A percentile compares a stretch with the other conserved stretches of the same genome.
Conservation (phyloP, 2,888 invertebrate genomes). For the Phaonia tiefii region DNA sequence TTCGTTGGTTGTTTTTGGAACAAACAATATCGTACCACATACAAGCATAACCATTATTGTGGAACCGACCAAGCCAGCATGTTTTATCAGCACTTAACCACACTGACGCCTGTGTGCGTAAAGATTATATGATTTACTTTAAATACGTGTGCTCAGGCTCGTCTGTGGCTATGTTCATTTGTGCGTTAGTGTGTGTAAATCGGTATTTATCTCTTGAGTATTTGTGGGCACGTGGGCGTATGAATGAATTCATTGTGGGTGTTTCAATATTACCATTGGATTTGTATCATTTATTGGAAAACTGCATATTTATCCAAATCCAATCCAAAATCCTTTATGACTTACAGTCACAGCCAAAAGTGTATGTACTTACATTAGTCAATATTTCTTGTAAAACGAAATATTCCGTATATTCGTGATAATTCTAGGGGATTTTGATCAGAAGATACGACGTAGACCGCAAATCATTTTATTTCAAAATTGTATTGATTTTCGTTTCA, state of each 20-base stretch:
- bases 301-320: slow-evolving; percentile 46
- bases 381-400: no score
- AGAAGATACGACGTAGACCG: no score
- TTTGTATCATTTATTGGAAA: slow-evolving; percentile 34
- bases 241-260: not conserved
- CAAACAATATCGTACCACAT: no score
- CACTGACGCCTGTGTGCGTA: slow-evolving; percentile 48
- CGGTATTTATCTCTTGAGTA: not conserved
- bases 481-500: no score
- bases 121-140: slow-evolving; percentile 53
- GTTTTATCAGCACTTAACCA: slow-evolving; percentile 57
- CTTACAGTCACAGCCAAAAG: no score
- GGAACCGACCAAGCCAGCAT: slow-evolving; percentile 29
- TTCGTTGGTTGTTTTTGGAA: slow-evolving; percentile 35
- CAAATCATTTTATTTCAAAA: no score
- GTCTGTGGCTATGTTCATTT: not conserved
- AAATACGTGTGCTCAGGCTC: slow-evolving; percentile 19
- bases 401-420: no score
- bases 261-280: slow-evolving; percentile 20
- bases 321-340: slow-evolving; percentile 24
- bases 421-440: no score
- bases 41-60: not conserved
- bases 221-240: not conserved
- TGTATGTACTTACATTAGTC: no score
- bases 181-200: not conserved